Conservation (phyloP, 2,888 invertebrate species). For the Netelia virgata region DNA sequence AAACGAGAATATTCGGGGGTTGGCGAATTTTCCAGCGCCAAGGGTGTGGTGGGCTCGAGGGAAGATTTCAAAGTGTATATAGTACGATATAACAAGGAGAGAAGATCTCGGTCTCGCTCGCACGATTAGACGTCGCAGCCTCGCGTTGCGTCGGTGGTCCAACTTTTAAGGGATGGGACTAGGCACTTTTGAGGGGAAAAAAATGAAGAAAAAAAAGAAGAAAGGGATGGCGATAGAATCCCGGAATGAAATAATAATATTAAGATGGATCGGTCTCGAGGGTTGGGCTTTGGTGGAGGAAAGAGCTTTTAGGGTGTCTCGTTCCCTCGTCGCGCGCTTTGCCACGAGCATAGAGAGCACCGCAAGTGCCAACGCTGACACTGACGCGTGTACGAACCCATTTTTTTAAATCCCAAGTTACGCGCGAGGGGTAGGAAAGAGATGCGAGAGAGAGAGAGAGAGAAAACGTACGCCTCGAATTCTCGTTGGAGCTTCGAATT, state of each 20-base stretch:
- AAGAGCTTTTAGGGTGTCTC: slow-evolving; percentile 56
- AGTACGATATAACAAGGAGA: slow-evolving; percentile 44
- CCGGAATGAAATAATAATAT: slow-evolving; percentile 84
- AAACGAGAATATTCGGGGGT: slow-evolving; percentile 9
- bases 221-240: slow-evolving; percentile 74
- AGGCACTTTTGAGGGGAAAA: slow-evolving; percentile 43
- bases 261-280: slow-evolving; percentile 81
- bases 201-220: slow-evolving; percentile 13
- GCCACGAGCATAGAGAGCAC: slow-evolving; percentile 8
- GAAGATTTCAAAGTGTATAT: slow-evolving; percentile 56
- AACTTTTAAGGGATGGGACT: slow-evolving; percentile 33
- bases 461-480: not conserved
- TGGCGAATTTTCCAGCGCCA: slow-evolving; percentile 50
- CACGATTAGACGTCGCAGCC: slow-evolving; percentile 64
- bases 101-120: slow-evolving; percentile 45
- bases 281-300: slow-evolving; percentile 65
- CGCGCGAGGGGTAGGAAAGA: slow-evolving; percentile 18
- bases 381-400: slow-evolving; percentile 74
- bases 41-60: slow-evolving; percentile 34
- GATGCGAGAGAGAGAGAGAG: slow-evolving; percentile 12
- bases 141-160: slow-evolving; percentile 31
- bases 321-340: slow-evolving; percentile 55
- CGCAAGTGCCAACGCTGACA: slow-evolving; percentile 73
- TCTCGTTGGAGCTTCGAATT: slow-evolving; percentile 22
- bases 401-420: slow-evolving; percentile 44